Conservation (phyloP, 2,113 vertebrate species). For the Scopus umbretta region DNA sequence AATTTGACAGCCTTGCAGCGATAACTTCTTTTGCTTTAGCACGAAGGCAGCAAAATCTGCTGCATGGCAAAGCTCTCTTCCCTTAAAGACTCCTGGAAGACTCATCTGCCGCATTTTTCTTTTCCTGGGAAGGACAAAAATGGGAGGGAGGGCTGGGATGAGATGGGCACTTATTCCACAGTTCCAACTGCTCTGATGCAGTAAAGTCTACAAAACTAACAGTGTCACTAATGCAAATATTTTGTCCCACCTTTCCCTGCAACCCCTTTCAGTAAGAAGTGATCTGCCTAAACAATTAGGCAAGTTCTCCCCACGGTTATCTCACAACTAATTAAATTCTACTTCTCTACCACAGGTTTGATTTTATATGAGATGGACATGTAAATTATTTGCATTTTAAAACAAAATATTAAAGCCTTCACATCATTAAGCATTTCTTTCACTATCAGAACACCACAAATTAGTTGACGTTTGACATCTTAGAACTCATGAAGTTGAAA, state of each 20-base stretch:
- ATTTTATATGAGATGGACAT: not conserved
- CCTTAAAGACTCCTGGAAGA: conserved; percentile 2
- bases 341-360: conserved; percentile 25
- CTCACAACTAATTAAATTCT: not conserved
- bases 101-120: not conserved
- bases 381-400: not conserved
- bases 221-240: not conserved
- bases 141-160: not conserved
- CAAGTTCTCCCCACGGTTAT: not conserved
- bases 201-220: not conserved
- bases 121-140: not conserved
- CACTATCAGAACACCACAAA: not conserved
- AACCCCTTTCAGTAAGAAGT: not conserved
- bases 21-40: conserved; percentile 24
- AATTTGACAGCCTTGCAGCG: not conserved
- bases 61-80: conserved; percentile 32
- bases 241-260: not conserved
- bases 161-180: not conserved
- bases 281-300: not conserved
- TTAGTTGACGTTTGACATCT: not conserved
- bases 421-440: not conserved
- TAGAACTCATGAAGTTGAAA: not conserved
- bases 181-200: not conserved
- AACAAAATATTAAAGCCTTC: not conserved
- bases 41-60: not conserved